phyloP scores from a whole-genome alignment of 1,140 invertebrate genomes.

The Tachypleus tridentatus region DNA sequence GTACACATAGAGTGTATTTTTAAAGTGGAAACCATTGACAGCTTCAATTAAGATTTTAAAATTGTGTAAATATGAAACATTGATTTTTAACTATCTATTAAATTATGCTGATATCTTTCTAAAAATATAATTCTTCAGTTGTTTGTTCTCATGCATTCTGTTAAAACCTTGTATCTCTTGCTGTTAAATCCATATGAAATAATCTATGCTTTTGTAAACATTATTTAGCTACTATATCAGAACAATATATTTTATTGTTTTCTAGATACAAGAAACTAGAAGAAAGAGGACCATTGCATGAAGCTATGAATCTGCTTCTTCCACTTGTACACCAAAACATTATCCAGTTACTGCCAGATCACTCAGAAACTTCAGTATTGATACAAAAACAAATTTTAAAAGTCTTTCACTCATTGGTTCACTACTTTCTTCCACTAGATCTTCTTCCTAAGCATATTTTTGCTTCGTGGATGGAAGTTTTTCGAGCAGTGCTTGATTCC shows the following conservation, averaged over 20 bases:
- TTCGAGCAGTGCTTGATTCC: slow-evolving; percentile 62
- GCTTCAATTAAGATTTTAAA: no score
- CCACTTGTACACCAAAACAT: slow-evolving; percentile 84
- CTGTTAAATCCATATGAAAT: no score
- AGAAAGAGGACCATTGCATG: slow-evolving; percentile 74
- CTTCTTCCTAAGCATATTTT: slow-evolving; percentile 79
- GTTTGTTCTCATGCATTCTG: no score
- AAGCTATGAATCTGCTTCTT: slow-evolving; percentile 86
- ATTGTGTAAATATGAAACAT: no score
- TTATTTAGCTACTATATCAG: no score
- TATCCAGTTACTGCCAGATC: slow-evolving; percentile 62
- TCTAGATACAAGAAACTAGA: slow-evolving; percentile 73
- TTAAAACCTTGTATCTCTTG: no score
- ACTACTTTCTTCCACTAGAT: slow-evolving; percentile 80
- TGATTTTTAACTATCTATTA: no score
- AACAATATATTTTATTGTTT: neutral
- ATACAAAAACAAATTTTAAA: slow-evolving; percentile 95
- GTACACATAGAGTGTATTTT: no score
- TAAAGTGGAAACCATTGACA: no score
- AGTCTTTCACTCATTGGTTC: slow-evolving; percentile 90
- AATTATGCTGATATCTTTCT: no score
- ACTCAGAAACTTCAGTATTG: slow-evolving; percentile 70
- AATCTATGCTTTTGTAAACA: no score
- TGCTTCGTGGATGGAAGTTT: slow-evolving; percentile 92
- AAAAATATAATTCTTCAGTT: no score